Conservation (phyloP, 2,888 invertebrate genomes). For the Bombylius major region DNA sequence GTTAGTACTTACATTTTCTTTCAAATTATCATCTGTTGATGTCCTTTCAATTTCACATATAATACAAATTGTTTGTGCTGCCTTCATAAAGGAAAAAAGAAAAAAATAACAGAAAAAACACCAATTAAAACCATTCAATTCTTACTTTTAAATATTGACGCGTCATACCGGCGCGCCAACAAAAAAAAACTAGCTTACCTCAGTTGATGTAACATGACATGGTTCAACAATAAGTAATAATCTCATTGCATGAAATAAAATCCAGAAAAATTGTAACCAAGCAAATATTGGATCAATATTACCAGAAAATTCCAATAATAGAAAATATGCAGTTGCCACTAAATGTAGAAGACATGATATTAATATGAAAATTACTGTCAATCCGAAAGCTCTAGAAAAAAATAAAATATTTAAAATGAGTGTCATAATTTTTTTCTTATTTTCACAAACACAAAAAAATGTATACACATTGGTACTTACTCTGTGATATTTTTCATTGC, state of each 20-base stretch:
- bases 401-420: too few relatives aligned
- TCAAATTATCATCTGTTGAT: constrained; percentile 26
- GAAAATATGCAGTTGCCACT: constrained; percentile 44
- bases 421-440: not conserved
- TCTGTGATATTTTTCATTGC: constrained; percentile 28
- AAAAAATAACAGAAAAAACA: too few relatives aligned
- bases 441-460: constrained; percentile 1
- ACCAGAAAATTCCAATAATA: constrained; percentile 37
- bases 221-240: constrained; percentile 43
- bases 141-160: too few relatives aligned
- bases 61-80: constrained; percentile 36
- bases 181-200: constrained; percentile 23
- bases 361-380: constrained; percentile 37
- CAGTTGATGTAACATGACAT: constrained; percentile 37
- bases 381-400: constrained; percentile 33
- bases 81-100: constrained; percentile 17
- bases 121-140: too few relatives aligned
- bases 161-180: too few relatives aligned
- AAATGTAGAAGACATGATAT: constrained; percentile 43
- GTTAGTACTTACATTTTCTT: constrained; percentile 26
- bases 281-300: constrained; percentile 36
- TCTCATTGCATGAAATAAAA: constrained; percentile 37
- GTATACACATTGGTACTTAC: constrained; percentile 16
- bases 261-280: constrained; percentile 39
- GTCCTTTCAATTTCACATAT: constrained; percentile 37